A percentile compares a stretch with the other conserved stretches of the same genome.
Evolutionary conservation across 2,797 vertebrate species (phyloP).

Genomic region (Poeciliopsis turneri): DNA sequence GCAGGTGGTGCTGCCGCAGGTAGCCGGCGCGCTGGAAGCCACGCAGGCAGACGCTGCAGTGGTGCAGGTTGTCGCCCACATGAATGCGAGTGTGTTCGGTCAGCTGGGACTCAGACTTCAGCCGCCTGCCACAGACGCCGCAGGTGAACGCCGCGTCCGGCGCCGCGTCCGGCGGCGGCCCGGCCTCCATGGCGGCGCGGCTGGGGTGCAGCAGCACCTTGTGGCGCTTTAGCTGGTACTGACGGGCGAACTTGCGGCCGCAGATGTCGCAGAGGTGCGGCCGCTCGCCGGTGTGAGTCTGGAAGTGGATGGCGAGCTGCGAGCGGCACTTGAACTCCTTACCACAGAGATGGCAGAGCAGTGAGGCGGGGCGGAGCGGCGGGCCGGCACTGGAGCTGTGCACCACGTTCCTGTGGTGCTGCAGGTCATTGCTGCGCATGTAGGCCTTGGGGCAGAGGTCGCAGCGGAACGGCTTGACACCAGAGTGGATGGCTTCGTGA

Average conservation of each 20-base stretch:
- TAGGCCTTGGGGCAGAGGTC: constrained; percentile 71
- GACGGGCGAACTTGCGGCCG: constrained; percentile 64
- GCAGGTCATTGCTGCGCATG: constrained; percentile 70
- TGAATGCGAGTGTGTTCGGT: constrained; percentile 48
- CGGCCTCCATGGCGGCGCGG: accelerated
- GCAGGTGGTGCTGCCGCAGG: constrained; percentile 62
- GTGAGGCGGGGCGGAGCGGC: constrained; percentile 16
- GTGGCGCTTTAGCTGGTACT: constrained; percentile 68
- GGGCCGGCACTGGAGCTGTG: constrained; percentile 24
- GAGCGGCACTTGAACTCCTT: constrained; percentile 66
- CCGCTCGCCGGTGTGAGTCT: constrained; percentile 64
- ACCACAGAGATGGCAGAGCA: constrained; percentile 70
- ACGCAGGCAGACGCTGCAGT: constrained; percentile 56
- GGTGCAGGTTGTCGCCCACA: constrained; percentile 40
- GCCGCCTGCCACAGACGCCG: constrained; percentile 48
- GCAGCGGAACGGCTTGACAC: constrained; percentile 64
- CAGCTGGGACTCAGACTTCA: constrained; percentile 45
- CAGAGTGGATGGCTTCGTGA: constrained; percentile 66
- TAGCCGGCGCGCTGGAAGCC: constrained; percentile 56
- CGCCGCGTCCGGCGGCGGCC: accelerated
- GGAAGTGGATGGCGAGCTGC: constrained; percentile 66
- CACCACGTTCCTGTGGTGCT: constrained; percentile 62
- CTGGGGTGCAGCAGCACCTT: constrained; percentile 53
- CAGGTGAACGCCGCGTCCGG: no score
- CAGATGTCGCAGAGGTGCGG: constrained; percentile 74